phyloP scores from a whole-genome alignment of 2,888 invertebrate genomes.

The Heliconius charithonia region DNA sequence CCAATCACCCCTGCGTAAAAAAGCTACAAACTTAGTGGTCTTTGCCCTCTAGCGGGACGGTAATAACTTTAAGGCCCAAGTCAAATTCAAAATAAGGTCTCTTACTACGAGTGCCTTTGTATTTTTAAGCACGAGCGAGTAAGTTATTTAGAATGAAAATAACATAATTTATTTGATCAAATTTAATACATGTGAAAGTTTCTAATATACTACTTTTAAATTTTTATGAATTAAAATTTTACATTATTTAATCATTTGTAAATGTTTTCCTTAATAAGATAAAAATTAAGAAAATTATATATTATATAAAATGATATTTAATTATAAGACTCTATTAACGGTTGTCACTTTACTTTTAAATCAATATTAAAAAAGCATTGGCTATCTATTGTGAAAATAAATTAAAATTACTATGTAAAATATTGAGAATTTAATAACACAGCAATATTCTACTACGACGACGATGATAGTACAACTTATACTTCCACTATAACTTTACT shows the following conservation, averaged over 20 bases:
- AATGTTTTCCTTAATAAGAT: no score
- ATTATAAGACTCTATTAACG: no score
- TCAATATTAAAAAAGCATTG: no score
- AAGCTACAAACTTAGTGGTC: conserved; percentile 48
- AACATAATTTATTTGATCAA: not conserved
- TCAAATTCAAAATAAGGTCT: conserved; percentile 40
- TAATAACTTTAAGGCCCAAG: conserved; percentile 47
- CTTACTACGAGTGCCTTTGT: conserved; percentile 6
- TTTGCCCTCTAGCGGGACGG: conserved; percentile 52
- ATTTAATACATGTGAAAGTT: not conserved
- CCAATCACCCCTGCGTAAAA: conserved; percentile 47
- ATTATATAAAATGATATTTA: no score
- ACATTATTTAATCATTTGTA: no score
- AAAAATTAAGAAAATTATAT: no score
- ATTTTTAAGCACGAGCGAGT: not conserved
- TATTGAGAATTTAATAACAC: not conserved
- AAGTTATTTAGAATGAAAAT: not conserved
- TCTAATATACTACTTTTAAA: no score
- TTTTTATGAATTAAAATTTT: no score
- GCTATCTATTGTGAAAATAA: not conserved
- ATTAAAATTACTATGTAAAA: not conserved
- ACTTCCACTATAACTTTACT: not conserved
- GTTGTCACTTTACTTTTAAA: no score
- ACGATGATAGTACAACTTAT: not conserved
- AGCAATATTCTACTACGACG: not conserved